These are phyloP conservation scores for Volucella bombylans DNA, from an alignment of 2,888 invertebrate species.

Conservation along the genomic window DNA sequence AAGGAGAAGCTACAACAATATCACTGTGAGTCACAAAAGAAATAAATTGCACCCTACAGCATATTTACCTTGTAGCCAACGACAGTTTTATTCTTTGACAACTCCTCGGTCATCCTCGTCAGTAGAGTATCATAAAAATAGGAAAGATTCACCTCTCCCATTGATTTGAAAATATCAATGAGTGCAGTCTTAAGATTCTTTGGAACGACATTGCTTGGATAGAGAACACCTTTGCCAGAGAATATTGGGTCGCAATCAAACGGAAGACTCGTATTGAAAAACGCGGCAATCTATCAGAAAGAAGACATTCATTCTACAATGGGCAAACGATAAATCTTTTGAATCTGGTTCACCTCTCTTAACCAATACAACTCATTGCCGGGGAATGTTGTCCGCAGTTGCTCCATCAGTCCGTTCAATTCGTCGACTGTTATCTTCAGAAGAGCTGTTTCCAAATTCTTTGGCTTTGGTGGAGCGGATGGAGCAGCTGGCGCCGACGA, in stretches of 20 bases:
- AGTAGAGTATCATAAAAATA: conserved; percentile 88
- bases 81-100: conserved; percentile 85
- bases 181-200: conserved; percentile 76
- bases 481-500: conserved; percentile 61
- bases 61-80: conserved; percentile 84
- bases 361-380: conserved; percentile 89
- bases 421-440: conserved; percentile 85
- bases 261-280: conserved; percentile 78
- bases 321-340: background rate
- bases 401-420: conserved; percentile 83
- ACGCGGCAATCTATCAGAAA: conserved; percentile 77
- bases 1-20: conserved; percentile 83
- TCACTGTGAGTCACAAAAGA: background rate
- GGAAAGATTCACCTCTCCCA: conserved; percentile 86
- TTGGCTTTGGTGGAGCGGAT: conserved; percentile 76
- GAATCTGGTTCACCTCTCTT: conserved; percentile 85
- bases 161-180: conserved; percentile 83
- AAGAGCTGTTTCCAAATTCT: conserved; percentile 79
- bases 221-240: conserved; percentile 78
- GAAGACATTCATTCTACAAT: conserved; percentile 7
- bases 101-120: conserved; percentile 88
- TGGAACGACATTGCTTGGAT: conserved; percentile 79
- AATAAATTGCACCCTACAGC: background rate
- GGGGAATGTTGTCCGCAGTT: conserved; percentile 86
- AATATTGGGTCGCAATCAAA: conserved; percentile 80